Evolutionary conservation across 2,888 invertebrate species (phyloP).

Genomic region (Crossocerus cetratus): DNA sequence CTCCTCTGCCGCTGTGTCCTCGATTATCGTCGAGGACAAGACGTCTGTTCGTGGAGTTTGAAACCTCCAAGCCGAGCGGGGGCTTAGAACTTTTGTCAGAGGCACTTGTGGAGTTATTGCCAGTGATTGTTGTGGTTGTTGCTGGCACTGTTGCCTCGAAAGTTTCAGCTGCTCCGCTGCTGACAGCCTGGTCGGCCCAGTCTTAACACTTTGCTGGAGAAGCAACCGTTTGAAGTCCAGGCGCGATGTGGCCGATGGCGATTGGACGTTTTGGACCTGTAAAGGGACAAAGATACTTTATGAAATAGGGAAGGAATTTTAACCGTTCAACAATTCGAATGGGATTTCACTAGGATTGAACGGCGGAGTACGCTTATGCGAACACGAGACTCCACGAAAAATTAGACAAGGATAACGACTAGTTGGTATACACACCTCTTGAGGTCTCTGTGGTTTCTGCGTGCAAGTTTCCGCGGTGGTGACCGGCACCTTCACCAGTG

Average conservation of each 20-base stretch:
- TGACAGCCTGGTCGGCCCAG: slow-evolving; percentile 82
- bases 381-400: background rate
- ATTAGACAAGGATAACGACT: background rate
- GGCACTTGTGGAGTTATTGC: slow-evolving; percentile 67
- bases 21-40: slow-evolving; percentile 90
- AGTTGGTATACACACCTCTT: slow-evolving; percentile 57
- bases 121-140: slow-evolving; percentile 71
- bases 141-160: slow-evolving; percentile 79
- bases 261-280: slow-evolving; percentile 27
- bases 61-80: slow-evolving; percentile 86
- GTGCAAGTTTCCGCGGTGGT: slow-evolving; percentile 83
- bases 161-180: slow-evolving; percentile 89
- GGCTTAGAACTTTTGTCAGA: slow-evolving; percentile 82
- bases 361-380: background rate
- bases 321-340: slow-evolving; percentile 4
- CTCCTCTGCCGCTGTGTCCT: slow-evolving; percentile 90
- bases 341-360: background rate
- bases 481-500: slow-evolving; percentile 75
- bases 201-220: slow-evolving; percentile 86
- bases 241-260: slow-evolving; percentile 85
- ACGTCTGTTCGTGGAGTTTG: slow-evolving; percentile 88
- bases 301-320: no score
- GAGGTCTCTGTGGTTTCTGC: slow-evolving; percentile 75
- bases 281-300: slow-evolving; percentile 51
- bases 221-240: slow-evolving; percentile 90